phyloP scores from a whole-genome alignment of 2,797 vertebrate species.

The Halcyon leucocephala region DNA sequence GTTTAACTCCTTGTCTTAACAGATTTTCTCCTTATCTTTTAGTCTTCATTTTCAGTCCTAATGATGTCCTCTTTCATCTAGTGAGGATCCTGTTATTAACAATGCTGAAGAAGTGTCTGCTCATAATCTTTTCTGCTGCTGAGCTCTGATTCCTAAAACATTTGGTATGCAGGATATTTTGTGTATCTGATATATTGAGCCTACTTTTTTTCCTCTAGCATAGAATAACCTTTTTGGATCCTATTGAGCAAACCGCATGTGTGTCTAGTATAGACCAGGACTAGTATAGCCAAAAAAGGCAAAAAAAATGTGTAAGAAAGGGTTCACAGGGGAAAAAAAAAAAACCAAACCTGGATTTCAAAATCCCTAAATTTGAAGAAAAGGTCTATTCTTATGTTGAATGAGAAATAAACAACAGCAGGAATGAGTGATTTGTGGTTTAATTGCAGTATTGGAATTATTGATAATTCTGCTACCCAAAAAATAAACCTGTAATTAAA shows the following conservation, averaged over 20 bases:
- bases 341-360: not conserved
- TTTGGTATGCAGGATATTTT: not conserved
- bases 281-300: not conserved
- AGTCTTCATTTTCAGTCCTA: not conserved
- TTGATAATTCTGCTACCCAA: not conserved
- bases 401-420: slow-evolving; percentile 22
- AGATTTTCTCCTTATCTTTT: not conserved
- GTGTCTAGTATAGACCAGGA: not conserved
- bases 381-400: not conserved
- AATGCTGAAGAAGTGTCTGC: not conserved
- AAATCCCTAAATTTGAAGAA: not conserved
- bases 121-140: not conserved
- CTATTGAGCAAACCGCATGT: not conserved
- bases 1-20: not conserved
- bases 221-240: not conserved
- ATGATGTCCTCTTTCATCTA: not conserved
- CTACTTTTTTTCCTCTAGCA: not conserved
- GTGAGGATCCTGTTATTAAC: not conserved
- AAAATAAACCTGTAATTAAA: not conserved
- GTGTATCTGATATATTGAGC: not conserved
- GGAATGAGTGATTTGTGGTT: not conserved
- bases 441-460: not conserved
- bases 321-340: not conserved
- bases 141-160: not conserved
- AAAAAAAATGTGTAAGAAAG: not conserved